These are phyloP conservation scores for Cephalophus harveyi DNA, from an alignment of 2,113 vertebrate genomes.

Conservation along the genomic window DNA sequence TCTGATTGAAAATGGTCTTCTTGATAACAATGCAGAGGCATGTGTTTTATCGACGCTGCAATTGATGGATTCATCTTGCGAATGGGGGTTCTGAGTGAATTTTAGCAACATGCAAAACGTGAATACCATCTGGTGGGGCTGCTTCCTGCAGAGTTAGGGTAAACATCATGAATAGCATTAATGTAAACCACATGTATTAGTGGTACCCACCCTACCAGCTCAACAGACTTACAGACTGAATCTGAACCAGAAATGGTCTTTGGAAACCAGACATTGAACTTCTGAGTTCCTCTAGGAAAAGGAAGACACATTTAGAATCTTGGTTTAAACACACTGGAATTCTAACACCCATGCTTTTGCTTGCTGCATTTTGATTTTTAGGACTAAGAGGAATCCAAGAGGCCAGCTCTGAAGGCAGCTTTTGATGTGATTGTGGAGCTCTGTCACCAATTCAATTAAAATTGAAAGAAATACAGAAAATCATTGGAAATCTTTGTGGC, in stretches of 20 bases:
- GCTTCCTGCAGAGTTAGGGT: conserved; percentile 58
- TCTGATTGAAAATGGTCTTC: background rate
- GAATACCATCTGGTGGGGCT: conserved; percentile 65
- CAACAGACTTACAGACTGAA: conserved; percentile 7
- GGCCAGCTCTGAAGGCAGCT: background rate
- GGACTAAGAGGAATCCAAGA: background rate
- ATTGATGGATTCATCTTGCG: conserved; percentile 55
- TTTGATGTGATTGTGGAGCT: background rate
- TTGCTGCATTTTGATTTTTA: background rate
- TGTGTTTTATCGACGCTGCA: conserved; percentile 62
- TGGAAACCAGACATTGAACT: background rate
- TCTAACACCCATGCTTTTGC: background rate
- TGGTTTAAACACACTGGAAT: background rate
- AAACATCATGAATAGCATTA: conserved; percentile 71
- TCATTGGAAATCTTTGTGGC: background rate
- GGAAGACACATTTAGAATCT: background rate
- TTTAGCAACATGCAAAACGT: conserved; percentile 52
- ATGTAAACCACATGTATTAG: conserved; percentile 70
- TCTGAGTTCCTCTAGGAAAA: background rate
- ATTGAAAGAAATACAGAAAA: background rate
- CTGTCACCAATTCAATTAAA: background rate
- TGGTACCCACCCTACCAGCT: background rate
- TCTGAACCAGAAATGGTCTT: background rate
- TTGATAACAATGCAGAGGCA: conserved; percentile 40
- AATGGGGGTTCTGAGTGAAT: conserved; percentile 52